Evolutionary conservation across 2,888 invertebrate species (phyloP).

Genomic region (Andrena bicolor): DNA sequence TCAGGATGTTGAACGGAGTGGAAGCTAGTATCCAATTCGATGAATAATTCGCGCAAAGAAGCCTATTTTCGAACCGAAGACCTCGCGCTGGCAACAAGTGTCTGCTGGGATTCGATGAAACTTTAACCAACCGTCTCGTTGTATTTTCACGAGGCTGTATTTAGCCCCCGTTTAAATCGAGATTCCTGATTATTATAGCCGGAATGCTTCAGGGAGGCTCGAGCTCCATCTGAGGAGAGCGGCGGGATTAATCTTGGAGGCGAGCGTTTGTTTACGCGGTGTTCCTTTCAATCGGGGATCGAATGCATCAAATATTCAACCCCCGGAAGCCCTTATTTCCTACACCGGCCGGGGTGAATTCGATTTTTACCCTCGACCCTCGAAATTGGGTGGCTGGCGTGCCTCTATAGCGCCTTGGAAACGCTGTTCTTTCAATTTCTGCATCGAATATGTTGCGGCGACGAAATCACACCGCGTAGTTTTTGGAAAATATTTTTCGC

Average conservation of each 20-base stretch:
- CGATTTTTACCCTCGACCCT: neutral
- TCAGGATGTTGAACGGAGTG: neutral
- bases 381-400: neutral
- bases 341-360: neutral
- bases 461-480: too few species aligned
- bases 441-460: neutral
- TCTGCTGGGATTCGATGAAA: neutral
- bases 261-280: slow-evolving; percentile 22
- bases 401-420: neutral
- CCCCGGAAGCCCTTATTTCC: slow-evolving; percentile 26
- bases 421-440: neutral
- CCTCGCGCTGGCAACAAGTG: neutral
- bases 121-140: neutral
- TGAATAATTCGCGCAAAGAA: neutral
- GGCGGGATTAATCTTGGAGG: neutral
- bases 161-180: slow-evolving; percentile 8
- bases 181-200: slow-evolving; percentile 6
- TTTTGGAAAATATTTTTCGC: too few species aligned
- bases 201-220: neutral
- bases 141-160: neutral
- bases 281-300: slow-evolving; percentile 12
- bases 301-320: slow-evolving; percentile 16
- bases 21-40: neutral
- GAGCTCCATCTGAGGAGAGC: neutral
- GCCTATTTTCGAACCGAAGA: slow-evolving; percentile 11